Conservation (phyloP, 2,888 invertebrate species). For the Galeruca laticollis region DNA sequence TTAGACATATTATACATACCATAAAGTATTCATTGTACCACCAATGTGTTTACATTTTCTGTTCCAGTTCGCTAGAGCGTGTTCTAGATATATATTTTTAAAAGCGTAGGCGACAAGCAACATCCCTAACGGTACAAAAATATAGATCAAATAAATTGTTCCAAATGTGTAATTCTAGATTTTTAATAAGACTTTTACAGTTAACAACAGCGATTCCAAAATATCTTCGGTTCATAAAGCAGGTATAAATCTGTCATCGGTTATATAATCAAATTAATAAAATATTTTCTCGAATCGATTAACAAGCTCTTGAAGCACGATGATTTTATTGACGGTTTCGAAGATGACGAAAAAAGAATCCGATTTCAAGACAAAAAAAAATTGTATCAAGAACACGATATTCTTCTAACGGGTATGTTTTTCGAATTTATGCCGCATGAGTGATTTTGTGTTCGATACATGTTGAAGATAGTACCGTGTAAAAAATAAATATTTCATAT, state of each 20-base stretch:
- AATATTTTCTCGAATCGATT: constrained; percentile 40
- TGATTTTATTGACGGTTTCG: constrained; percentile 3
- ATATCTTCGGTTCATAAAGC: constrained; percentile 3
- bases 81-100: too few relatives aligned
- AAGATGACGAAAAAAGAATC: constrained; percentile 6
- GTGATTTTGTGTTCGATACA: constrained; percentile 2
- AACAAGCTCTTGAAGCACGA: constrained; percentile 27
- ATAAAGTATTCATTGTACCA: too few relatives aligned
- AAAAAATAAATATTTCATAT: background rate
- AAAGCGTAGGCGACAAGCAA: too few relatives aligned
- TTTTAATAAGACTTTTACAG: background rate
- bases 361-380: constrained; percentile 6
- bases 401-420: constrained; percentile 8
- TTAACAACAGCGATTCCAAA: background rate
- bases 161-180: background rate
- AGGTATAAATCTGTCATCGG: constrained; percentile 31
- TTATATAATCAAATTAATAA: constrained; percentile 42
- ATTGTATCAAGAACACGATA: background rate
- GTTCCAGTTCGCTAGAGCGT: too few relatives aligned
- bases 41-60: too few relatives aligned
- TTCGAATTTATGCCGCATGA: background rate
- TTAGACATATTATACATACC: too few relatives aligned
- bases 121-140: too few relatives aligned
- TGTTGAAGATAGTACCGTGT: background rate
- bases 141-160: background rate